Evolutionary conservation across 2,888 invertebrate genomes (phyloP), one percentile per base, ranked within the genome.

Genomic region (Lepidonotus clava): DNA sequence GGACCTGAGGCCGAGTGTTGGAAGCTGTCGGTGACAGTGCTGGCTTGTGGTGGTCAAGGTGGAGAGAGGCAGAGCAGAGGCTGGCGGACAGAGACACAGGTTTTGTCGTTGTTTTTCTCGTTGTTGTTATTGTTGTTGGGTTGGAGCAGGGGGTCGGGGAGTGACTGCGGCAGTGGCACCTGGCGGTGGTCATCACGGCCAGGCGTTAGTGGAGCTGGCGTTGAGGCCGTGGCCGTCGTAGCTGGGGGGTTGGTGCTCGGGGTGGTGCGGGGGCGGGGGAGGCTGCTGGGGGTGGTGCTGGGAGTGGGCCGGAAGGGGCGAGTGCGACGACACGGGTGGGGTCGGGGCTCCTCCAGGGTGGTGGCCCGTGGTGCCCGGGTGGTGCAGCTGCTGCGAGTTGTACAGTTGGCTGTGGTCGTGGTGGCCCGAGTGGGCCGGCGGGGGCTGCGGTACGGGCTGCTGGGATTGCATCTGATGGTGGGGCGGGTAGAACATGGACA

Each of bases 381-480:
- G 80, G 80, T 80, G 80, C 24, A 80, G 28, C 77, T 76, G 80
- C 85, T 85, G 77, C 53, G 38, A 34, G 66, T 66, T 41, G 36
- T 40, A 18, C 56, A 36, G 32, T n/a, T 86, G 83, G 51, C 56
- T 46, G 36, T 56, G 66, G 38, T 36, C 46, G 24, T 83, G 83
- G 38, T 86, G 87, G 32, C 66, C 66, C 6, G 38, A 66, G 32
- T 71, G 76, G 28, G 86, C 61, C 18, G 80, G 80, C 5, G 80
- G 80, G 1, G 80, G 80, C 51, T 80, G 80, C 32, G 41, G 80
- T 14, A 80, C 80, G 32, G 34, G 71, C 80, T 80, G 80, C 51
- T 80, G 80, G 14, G 80, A 24, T 80, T 80, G 80, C 80, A 80
- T 80, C 80, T 80, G 80, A 46, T 80, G 80, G 80, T 80, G 80